phyloP scores from a whole-genome alignment of 2,888 invertebrate genomes.

The Cephonodes hylas region DNA sequence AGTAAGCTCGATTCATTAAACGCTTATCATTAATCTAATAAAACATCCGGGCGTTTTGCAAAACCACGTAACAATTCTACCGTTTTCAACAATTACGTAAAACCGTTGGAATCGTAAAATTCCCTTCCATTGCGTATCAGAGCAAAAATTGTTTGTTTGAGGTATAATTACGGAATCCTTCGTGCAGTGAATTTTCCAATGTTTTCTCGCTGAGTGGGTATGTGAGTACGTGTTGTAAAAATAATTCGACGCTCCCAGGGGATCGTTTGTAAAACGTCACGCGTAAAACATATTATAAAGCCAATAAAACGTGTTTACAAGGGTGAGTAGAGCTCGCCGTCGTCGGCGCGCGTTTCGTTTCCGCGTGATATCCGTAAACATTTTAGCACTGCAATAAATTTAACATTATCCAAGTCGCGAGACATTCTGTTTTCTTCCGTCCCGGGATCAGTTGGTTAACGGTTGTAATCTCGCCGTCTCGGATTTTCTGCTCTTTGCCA shows the following conservation, averaged over 20 bases:
- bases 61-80: not conserved
- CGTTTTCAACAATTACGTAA: constrained; percentile 1
- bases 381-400: constrained; percentile 81
- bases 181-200: constrained; percentile 68
- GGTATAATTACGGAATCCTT: constrained; percentile 75
- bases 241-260: constrained; percentile 77
- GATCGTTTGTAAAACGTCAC: constrained; percentile 82
- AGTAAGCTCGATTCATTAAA: constrained; percentile 37
- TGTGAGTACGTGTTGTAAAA: constrained; percentile 77
- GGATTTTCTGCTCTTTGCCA: constrained; percentile 65
- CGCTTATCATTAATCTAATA: constrained; percentile 29
- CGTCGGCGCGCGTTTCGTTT: constrained; percentile 54
- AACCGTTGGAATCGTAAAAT: constrained; percentile 32
- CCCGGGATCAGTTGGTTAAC: constrained; percentile 78
- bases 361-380: constrained; percentile 78
- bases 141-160: constrained; percentile 66
- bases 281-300: constrained; percentile 82
- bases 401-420: constrained; percentile 77
- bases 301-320: constrained; percentile 82
- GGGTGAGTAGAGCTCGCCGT: constrained; percentile 75
- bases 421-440: constrained; percentile 78
- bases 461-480: constrained; percentile 74
- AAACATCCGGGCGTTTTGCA: not conserved
- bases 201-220: constrained; percentile 63
- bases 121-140: constrained; percentile 49